Evolutionary conservation across 1,140 invertebrate genomes (phyloP).

Genomic region (Mamestra configurata): DNA sequence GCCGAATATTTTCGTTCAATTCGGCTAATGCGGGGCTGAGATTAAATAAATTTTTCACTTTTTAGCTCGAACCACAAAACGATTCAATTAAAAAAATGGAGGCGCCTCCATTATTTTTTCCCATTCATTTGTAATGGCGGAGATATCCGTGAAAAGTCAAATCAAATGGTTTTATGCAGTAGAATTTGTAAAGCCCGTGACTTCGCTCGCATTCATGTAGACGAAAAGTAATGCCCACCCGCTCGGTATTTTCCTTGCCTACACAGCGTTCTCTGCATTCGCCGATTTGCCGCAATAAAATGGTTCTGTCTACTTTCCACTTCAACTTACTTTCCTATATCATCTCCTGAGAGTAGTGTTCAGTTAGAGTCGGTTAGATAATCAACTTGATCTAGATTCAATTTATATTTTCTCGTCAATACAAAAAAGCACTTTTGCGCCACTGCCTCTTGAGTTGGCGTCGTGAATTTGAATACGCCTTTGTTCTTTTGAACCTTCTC

Average conservation of each 20-base stretch:
- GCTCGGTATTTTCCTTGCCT: slow-evolving; percentile 24
- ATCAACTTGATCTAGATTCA: slow-evolving; percentile 24
- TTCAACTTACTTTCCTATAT: slow-evolving; percentile 23
- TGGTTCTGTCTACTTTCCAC: slow-evolving; percentile 28
- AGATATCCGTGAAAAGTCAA: slow-evolving; percentile 43
- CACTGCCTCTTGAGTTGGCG: no score
- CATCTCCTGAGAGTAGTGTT: slow-evolving; percentile 8
- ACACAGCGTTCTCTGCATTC: slow-evolving; percentile 37
- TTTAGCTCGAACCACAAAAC: slow-evolving; percentile 61
- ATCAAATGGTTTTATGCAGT: slow-evolving; percentile 46
- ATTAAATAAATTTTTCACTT: slow-evolving; percentile 75
- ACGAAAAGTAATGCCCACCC: slow-evolving; percentile 17
- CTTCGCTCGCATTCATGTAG: slow-evolving; percentile 8
- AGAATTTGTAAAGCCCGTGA: slow-evolving; percentile 24
- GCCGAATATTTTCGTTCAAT: slow-evolving; percentile 82
- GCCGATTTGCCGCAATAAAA: slow-evolving; percentile 39
- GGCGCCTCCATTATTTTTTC: slow-evolving; percentile 54
- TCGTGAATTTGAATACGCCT: no score
- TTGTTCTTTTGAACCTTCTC: no score
- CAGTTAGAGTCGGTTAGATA: slow-evolving; percentile 1
- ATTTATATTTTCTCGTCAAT: slow-evolving; percentile 22
- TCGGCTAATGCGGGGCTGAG: slow-evolving; percentile 74
- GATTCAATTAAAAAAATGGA: slow-evolving; percentile 63
- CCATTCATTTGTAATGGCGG: slow-evolving; percentile 47
- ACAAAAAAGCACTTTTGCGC: not conserved